These are phyloP conservation scores for Nomia melanderi DNA, from an alignment of 1,140 invertebrate species.

Conservation along the genomic window DNA sequence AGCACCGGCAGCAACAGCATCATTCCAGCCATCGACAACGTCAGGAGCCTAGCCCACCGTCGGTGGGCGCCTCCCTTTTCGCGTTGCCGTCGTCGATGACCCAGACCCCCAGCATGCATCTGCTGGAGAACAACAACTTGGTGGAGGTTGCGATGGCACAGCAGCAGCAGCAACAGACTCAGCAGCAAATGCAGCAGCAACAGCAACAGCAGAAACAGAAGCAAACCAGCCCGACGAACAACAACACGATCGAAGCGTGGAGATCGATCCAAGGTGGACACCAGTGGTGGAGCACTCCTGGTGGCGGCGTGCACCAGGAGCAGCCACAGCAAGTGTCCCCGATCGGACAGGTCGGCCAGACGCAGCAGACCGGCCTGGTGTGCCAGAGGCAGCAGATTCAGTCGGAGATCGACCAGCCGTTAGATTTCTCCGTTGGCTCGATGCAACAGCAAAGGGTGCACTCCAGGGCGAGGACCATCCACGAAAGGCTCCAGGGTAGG, in stretches of 20 bases:
- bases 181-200: slow-evolving; percentile 61
- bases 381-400: slow-evolving; percentile 51
- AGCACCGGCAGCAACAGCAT: slow-evolving; percentile 57
- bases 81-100: slow-evolving; percentile 76
- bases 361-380: slow-evolving; percentile 62
- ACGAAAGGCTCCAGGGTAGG: slow-evolving; percentile 70
- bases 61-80: slow-evolving; percentile 66
- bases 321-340: slow-evolving; percentile 63
- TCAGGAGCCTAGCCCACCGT: slow-evolving; percentile 68
- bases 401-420: slow-evolving; percentile 77
- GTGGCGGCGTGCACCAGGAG: slow-evolving; percentile 62
- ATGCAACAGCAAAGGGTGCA: slow-evolving; percentile 76
- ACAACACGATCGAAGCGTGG: slow-evolving; percentile 79
- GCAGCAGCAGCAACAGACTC: slow-evolving; percentile 62
- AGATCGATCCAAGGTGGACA: slow-evolving; percentile 76
- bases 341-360: slow-evolving; percentile 60
- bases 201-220: slow-evolving; percentile 76
- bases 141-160: slow-evolving; percentile 73
- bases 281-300: slow-evolving; percentile 77
- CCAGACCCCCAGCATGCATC: slow-evolving; percentile 79
- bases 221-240: slow-evolving; percentile 78
- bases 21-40: slow-evolving; percentile 65
- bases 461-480: slow-evolving; percentile 69
- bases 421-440: slow-evolving; percentile 79
- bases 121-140: slow-evolving; percentile 78